Evolutionary conservation across 2,113 vertebrate genomes (phyloP), one percentile per base, ranked within the genome.

Genomic region (Laticauda colubrina): DNA sequence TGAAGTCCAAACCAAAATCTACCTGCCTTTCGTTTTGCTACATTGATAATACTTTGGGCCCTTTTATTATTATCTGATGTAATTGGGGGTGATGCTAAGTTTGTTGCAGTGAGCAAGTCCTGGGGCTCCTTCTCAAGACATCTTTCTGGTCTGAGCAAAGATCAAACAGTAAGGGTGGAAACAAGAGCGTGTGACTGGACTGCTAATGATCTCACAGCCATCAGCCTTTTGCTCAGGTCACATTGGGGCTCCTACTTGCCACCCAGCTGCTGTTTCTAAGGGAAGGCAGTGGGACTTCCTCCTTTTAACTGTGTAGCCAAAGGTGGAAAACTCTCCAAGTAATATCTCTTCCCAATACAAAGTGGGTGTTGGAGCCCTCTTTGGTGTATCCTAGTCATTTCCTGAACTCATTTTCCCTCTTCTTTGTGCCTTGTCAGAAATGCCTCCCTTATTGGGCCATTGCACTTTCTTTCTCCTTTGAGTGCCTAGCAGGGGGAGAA

Each of bases 201-300:
- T 97, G 95, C 89, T 97, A 97, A 97, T 97, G 93, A 96, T 81
- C 4, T 0, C 94, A 96, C 95, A 95, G 95, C 95, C 96, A 95
- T 94, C 94, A 57, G 92, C 93, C 91, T 95, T 69, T 90, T 92
- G 94, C 93, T 90, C 94, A 95, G 90, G 91, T 95, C 94, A 90
- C 61, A 18, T 93, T 87, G 95, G 93, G 48, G 92, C 95, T 89
- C 2, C 24, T 39, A 53, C 88, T 89, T 85, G 56, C 86, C 43
- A 39, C 53, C 93, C 95, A 92, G 91, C 91, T 96, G 91, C 57
- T 94, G 89, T 94, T 87, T 48, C 0, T 0, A 6, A 87, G 75
- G 0, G 86, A 53, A 90, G 0, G 0, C 34, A 81, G 90, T 0
- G 0, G 93, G 91, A 93, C 92, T 94, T 95, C 92, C 26, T 43